A percentile compares a stretch with the other conserved stretches of the same genome.
These are phyloP conservation scores for Lordiphosa andalusiaca DNA, from an alignment of 2,888 invertebrate genomes.

Conservation along the genomic window DNA sequence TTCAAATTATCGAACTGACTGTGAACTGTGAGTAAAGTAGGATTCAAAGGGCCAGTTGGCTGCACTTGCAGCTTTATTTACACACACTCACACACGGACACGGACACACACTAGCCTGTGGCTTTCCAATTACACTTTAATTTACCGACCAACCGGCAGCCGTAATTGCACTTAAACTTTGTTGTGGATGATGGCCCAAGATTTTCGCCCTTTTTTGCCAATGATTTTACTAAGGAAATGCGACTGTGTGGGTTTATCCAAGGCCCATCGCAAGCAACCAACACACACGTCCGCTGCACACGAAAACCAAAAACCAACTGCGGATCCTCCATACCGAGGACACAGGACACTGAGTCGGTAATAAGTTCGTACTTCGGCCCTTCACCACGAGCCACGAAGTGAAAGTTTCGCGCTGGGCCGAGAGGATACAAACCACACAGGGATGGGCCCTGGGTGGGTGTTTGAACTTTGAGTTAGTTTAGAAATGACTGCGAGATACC, in stretches of 20 bases:
- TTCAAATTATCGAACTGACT: constrained; percentile 60
- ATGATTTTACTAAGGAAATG: too few relatives aligned
- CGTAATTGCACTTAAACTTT: too few relatives aligned
- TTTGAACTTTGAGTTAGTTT: constrained; percentile 18
- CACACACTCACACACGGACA: too few relatives aligned
- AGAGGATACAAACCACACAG: not conserved
- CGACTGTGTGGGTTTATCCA: not conserved
- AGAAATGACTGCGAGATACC: constrained; percentile 10
- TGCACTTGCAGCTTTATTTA: constrained; percentile 1
- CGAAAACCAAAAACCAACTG: constrained; percentile 70
- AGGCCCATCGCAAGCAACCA: constrained; percentile 10
- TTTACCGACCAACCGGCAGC: too few relatives aligned
- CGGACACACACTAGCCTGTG: too few relatives aligned
- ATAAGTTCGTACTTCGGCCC: constrained; percentile 33
- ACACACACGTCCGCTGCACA: constrained; percentile 48
- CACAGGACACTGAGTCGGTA: constrained; percentile 34
- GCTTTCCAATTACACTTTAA: too few relatives aligned
- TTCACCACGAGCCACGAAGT: constrained; percentile 31
- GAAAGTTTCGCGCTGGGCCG: constrained; percentile 21
- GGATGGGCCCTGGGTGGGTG: not conserved
- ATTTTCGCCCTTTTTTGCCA: constrained; percentile 3
- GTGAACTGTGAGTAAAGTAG: not conserved
- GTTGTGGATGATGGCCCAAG: not conserved
- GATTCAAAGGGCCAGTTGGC: constrained; percentile 8
- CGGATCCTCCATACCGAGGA: constrained; percentile 40